Percentiles rank a stretch among this genome's conserved stretches.
Evolutionary conservation across 1,140 invertebrate genomes (phyloP).

Genomic region (Aphidius gifuensis): DNA sequence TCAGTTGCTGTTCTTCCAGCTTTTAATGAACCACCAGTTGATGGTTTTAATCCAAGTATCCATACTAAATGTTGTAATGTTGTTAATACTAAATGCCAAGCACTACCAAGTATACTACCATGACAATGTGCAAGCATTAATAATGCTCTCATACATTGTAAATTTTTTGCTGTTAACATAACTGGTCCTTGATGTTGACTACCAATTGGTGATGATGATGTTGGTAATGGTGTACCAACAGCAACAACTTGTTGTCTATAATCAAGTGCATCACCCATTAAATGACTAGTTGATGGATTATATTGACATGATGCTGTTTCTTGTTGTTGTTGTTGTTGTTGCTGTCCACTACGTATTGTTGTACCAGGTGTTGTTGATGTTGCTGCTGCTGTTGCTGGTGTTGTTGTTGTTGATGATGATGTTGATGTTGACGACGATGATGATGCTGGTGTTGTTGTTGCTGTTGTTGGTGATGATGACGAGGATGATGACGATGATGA

Average conservation of each 20-base stretch:
- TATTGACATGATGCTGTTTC: constrained; percentile 34
- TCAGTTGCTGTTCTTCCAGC: constrained; percentile 70
- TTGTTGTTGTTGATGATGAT: not conserved
- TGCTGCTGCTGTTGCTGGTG: not conserved
- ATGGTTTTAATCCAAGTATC: constrained; percentile 95
- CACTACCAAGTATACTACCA: constrained; percentile 85
- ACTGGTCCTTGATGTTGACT: constrained; percentile 87
- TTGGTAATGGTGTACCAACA: constrained; percentile 86
- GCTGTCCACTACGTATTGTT: constrained; percentile 1
- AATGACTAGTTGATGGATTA: constrained; percentile 49
- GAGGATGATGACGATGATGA: constrained; percentile 30
- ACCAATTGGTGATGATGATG: constrained; percentile 71
- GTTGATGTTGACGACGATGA: not conserved
- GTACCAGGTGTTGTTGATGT: not conserved
- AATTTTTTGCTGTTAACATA: constrained; percentile 96
- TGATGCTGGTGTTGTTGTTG: not conserved
- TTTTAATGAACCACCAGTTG: constrained; percentile 87
- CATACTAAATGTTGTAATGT: constrained; percentile 95
- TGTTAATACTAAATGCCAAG: constrained; percentile 94
- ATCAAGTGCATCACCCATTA: constrained; percentile 59
- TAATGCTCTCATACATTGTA: constrained; percentile 92
- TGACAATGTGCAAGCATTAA: constrained; percentile 87
- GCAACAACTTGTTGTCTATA: constrained; percentile 89
- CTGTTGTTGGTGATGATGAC: constrained; percentile 43
- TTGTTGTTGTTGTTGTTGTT: constrained; percentile 9